phyloP scores from a whole-genome alignment of 2,797 vertebrate species.

The Pipistrellus kuhlii region DNA sequence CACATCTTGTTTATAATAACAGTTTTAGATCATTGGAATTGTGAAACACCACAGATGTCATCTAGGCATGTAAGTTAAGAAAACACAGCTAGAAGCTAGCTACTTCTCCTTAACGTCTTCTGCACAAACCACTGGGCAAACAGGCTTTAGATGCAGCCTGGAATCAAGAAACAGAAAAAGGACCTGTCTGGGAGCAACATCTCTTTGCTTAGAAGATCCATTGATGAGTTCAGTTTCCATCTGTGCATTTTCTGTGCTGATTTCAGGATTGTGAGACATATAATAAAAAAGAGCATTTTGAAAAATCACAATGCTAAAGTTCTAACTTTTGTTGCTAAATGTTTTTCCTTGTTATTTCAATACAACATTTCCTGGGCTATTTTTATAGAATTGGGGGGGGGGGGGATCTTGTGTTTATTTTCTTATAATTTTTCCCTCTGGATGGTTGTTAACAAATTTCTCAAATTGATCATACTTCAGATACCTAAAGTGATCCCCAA shows the following conservation, averaged over 20 bases:
- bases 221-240: background rate
- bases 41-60: background rate
- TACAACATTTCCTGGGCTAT: background rate
- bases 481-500: background rate
- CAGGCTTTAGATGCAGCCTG: background rate
- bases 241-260: background rate
- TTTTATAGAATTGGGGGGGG: background rate
- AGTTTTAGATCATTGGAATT: background rate
- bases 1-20: background rate
- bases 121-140: background rate
- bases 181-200: background rate
- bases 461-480: background rate
- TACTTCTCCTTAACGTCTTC: background rate
- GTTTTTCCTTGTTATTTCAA: background rate
- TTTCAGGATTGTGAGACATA: background rate
- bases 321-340: conserved; percentile 11
- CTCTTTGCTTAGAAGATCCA: background rate
- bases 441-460: background rate
- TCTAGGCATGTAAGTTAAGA: background rate
- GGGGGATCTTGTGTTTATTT: background rate
- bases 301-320: background rate
- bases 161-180: background rate
- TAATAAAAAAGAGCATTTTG: background rate
- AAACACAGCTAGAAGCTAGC: background rate
- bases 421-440: background rate